Evolutionary conservation across 2,888 invertebrate genomes (phyloP), one percentile per base, ranked within the genome.

Genomic region (Phytoseiulus persimilis): DNA sequence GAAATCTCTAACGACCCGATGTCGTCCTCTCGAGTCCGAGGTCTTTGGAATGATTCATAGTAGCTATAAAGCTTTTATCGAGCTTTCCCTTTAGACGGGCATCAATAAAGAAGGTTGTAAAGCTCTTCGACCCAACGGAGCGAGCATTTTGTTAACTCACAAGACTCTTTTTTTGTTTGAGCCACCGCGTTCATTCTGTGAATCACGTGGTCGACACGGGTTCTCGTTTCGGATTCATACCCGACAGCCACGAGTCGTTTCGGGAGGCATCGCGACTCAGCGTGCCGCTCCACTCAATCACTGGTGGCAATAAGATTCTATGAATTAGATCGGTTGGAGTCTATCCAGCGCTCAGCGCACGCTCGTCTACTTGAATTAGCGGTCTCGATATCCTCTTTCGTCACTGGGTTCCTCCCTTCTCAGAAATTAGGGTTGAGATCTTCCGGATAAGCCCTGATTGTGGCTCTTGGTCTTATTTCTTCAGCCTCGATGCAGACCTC

Each of bases 11-110:
- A 65, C 65, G 65, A 65, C 65, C 65, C 18, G 65, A 65, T 65
- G 65, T 65, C 65, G 65, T 65, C 65, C 65, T 65, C 65, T 65
- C 65, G 65, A 65, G 65, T 65, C 65, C 65, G 65, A 65, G 65
- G 65, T 65, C 65, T 65, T 65, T 65, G 65, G 65, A 65, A 65
- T 65, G 65, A 65, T 65, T 65, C 65, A 65, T 65, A 65, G 65
- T 65, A 65, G 65, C 65, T 65, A 65, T 65, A 65, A 65, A 65
- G 65, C 65, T 65, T 65, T 65, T 65, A 65, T 65, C 65, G 65
- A 65, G 65, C 65, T 65, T 65, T 65, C 18, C 28, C 65, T 65
- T 65, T 28, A 18, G 65, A 65, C 28, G 65, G 65, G 9, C 65
- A 65, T 65, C 18, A 65, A 65, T 65, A 65, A 65, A 65, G 65